phyloP scores from a whole-genome alignment of 2,797 vertebrate genomes.

The Xenops minutus region DNA sequence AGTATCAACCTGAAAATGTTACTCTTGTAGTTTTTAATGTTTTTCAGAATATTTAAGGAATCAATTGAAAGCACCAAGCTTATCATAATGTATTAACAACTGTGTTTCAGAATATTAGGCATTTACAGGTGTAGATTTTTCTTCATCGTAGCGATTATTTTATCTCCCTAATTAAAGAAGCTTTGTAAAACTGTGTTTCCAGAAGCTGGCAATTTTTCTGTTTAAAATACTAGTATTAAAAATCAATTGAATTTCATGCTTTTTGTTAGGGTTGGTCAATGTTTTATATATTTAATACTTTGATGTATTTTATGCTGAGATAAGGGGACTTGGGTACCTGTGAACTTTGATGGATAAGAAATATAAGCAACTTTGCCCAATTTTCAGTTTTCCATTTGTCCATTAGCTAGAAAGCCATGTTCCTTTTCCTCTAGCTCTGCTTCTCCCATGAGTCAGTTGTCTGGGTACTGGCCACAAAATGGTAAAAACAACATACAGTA shows the following conservation, averaged over 20 bases:
- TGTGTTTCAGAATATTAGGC: background rate
- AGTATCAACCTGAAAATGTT: constrained; percentile 6
- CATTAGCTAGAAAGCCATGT: background rate
- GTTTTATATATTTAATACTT: background rate
- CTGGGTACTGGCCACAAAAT: background rate
- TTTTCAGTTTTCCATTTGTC: background rate
- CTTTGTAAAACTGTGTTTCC: background rate
- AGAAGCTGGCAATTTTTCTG: background rate
- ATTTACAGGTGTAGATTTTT: background rate
- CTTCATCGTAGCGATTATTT: background rate
- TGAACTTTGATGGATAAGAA: background rate
- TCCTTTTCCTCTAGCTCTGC: background rate
- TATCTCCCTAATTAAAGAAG: background rate
- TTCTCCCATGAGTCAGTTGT: background rate
- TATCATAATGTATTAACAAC: background rate
- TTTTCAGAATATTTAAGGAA: constrained; percentile 50
- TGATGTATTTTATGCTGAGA: background rate
- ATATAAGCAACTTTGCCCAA: background rate
- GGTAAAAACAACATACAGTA: background rate
- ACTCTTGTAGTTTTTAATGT: background rate
- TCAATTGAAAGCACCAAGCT: background rate
- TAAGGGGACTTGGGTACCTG: background rate
- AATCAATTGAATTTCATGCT: background rate
- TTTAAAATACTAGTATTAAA: background rate
- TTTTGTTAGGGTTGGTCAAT: background rate